phyloP scores from a whole-genome alignment of 2,113 vertebrate species.

The Tricholaema leucomelas region DNA sequence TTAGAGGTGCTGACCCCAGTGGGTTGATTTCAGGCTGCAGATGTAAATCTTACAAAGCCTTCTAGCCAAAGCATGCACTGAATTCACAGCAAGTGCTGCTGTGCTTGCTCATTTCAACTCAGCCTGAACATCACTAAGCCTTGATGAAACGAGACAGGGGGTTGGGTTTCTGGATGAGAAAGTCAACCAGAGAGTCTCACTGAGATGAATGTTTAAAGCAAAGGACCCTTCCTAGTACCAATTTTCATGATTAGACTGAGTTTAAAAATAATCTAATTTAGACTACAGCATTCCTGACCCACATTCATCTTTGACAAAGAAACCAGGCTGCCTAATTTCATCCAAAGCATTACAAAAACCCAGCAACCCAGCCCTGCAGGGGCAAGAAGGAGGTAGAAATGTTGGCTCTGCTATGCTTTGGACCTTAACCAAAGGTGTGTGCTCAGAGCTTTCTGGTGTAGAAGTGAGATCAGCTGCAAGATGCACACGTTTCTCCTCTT shows the following conservation, averaged over 20 bases:
- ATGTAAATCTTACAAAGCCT: background rate
- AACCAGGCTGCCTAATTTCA: background rate
- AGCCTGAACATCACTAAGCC: accelerated
- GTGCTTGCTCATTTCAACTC: background rate
- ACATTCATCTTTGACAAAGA: background rate
- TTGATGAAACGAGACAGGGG: accelerated
- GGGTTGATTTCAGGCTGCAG: background rate
- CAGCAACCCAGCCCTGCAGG: background rate
- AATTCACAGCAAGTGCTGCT: background rate
- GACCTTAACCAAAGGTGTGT: accelerated
- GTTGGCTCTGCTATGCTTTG: background rate
- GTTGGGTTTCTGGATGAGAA: background rate
- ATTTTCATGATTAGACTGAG: background rate
- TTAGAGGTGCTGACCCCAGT: background rate
- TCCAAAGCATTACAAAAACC: background rate
- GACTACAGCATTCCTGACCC: background rate
- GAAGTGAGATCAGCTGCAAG: background rate
- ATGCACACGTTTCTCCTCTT: background rate
- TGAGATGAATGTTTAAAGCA: accelerated
- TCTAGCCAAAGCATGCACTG: background rate
- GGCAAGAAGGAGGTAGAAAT: accelerated
- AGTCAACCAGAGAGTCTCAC: accelerated
- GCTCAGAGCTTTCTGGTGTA: background rate
- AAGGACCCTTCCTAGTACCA: background rate
- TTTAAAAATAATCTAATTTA: background rate